Conservation (phyloP, 35 echinoderm and acorn worm genomes). For the Heliocidaris tuberculata region DNA sequence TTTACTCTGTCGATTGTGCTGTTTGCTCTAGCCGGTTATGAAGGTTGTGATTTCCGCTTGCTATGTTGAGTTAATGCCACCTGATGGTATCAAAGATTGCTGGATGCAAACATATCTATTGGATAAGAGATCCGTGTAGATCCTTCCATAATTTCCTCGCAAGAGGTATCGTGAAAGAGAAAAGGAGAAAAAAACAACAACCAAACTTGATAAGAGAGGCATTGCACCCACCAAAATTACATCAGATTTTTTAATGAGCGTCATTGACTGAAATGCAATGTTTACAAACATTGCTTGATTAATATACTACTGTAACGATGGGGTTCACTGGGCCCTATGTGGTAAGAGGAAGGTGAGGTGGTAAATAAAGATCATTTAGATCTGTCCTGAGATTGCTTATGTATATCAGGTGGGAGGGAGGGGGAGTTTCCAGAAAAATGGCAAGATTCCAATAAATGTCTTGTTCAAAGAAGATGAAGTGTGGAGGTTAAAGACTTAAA, state of each 20-base stretch:
- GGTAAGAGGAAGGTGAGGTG: not conserved
- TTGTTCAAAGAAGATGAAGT: too few relatives aligned
- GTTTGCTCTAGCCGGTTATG: not conserved
- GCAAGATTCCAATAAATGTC: not conserved
- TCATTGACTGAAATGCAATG: not conserved
- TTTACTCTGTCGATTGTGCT: not conserved
- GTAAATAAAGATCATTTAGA: not conserved
- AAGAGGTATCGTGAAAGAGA: not conserved
- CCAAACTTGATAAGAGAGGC: not conserved
- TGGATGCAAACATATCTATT: not conserved
- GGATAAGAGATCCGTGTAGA: not conserved
- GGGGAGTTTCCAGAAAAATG: not conserved
- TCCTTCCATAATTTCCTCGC: not conserved
- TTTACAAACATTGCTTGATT: not conserved
- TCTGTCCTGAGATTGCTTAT: not conserved
- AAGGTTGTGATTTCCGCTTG: not conserved
- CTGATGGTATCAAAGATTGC: not conserved
- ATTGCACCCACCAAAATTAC: not conserved
- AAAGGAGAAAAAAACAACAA: not conserved
- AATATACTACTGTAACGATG: not conserved
- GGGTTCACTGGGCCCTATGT: not conserved
- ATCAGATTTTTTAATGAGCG: not conserved
- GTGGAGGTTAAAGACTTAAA: too few relatives aligned
- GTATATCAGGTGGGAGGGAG: not conserved
- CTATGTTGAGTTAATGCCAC: not conserved